phyloP scores from a whole-genome alignment of 2,113 vertebrate species.

The Microcebus lehilahytsara region DNA sequence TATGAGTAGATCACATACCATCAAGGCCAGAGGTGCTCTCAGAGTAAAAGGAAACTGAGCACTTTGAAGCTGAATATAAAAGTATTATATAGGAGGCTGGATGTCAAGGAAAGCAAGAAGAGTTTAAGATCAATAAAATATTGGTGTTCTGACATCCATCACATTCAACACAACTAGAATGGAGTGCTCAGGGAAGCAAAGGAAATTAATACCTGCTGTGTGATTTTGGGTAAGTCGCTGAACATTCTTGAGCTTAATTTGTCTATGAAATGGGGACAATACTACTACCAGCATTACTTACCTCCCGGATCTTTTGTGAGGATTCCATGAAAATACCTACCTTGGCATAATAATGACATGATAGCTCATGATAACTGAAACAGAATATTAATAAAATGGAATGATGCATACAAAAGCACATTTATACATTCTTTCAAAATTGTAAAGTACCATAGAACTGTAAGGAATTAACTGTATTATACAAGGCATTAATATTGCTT shows the following conservation, averaged over 20 bases:
- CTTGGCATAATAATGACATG: not conserved
- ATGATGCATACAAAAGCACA: not conserved
- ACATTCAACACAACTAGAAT: not conserved
- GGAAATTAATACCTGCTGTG: not conserved
- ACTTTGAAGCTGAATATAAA: not conserved
- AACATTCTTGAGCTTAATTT: not conserved
- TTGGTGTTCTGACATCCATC: not conserved
- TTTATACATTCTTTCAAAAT: not conserved
- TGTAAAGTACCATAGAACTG: not conserved
- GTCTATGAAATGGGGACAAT: not conserved
- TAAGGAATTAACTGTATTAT: not conserved
- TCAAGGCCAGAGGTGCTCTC: not conserved
- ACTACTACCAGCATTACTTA: not conserved
- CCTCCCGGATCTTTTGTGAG: not conserved
- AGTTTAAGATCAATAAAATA: not conserved
- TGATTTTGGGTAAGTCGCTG: not conserved
- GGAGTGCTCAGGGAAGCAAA: not conserved
- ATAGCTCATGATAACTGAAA: not conserved
- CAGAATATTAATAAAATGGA: not conserved
- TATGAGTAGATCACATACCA: not conserved
- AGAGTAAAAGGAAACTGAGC: not conserved
- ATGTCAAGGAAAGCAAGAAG: not conserved
- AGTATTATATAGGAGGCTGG: not conserved
- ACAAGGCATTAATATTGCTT: not conserved
- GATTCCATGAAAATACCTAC: not conserved